Percentiles rank a stretch among this genome's conserved stretches.
These are phyloP conservation scores for Gila robusta DNA, from an alignment of 2,797 vertebrate genomes.

Conservation along the genomic window DNA sequence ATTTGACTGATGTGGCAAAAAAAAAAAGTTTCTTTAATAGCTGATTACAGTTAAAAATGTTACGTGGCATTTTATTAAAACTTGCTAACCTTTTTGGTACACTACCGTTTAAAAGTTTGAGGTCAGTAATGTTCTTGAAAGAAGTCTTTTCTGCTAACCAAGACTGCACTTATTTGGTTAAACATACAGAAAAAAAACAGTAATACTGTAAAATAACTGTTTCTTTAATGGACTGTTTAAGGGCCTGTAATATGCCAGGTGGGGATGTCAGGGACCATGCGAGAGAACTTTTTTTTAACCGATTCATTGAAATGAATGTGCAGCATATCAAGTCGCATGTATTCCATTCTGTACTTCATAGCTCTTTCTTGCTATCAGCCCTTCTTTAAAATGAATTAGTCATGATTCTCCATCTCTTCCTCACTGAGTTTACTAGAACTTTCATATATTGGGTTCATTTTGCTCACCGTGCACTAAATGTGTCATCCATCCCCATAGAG, in stretches of 20 bases:
- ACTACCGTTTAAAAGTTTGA: too few relatives aligned
- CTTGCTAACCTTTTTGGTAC: background rate
- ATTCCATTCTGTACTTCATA: background rate
- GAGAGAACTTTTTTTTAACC: background rate
- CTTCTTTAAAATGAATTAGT: background rate
- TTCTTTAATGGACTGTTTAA: background rate
- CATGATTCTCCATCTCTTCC: background rate
- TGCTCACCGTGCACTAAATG: background rate
- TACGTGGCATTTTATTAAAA: background rate
- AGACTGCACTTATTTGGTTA: background rate
- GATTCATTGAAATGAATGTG: background rate
- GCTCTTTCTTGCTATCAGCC: background rate
- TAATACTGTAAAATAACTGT: background rate
- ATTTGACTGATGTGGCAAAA: too few relatives aligned
- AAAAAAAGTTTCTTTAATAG: background rate
- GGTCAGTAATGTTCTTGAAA: background rate
- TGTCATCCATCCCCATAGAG: constrained; percentile 17
- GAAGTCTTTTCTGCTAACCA: background rate
- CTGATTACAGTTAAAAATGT: background rate
- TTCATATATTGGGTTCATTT: background rate
- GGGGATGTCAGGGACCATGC: background rate
- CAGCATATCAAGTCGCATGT: background rate
- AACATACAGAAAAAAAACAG: background rate
- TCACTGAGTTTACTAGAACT: background rate
- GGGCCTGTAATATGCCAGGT: background rate